Evolutionary conservation across 2,888 invertebrate genomes (phyloP), one percentile per base, ranked within the genome.

Genomic region (Conchocele bisecta): DNA sequence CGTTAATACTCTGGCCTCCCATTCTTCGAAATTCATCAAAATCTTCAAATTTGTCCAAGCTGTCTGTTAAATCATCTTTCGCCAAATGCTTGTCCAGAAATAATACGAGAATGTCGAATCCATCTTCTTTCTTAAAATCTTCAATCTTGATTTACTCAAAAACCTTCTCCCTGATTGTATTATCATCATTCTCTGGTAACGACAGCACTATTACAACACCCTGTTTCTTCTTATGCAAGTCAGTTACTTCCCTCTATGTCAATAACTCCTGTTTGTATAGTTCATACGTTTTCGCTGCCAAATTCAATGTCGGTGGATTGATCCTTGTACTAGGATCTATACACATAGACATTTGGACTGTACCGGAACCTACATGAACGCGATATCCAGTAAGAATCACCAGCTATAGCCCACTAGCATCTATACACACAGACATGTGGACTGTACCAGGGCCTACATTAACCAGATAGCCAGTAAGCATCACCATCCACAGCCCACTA

Each of bases 61-160:
- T 76, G 35, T 79, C 75, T 11, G 63, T 65, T n/a, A 81, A 42
- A 37, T 81, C 75, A 71, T 81, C 73, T 39, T 79, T 76, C 26
- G 60, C 74, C 15, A 79, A 50, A 46, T 79, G 72, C 57, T 72
- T 66, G 48, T 81, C 74, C 2, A 81, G 31, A 64, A 78, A 78
- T 42, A 39, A 26, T 20, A 75, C 28, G 11, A 77, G 48, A 13
- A 48, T 70, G n/a, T 59, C 26, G 2, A 77, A 59, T 20, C 77
- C 75, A 54, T 37, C 56, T 31, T 48, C 48, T 41, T 69, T 67
- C 31, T 79, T 73, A n/a, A 78, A 50, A 57, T 65, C 61, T n/a
- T 63, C 75, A 17, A 76, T 26, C 13, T 26, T 37, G 3, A 76
- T 39, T 22, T 73, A 61, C 42, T 76, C 72, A 73, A 71, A 70